Evolutionary conservation across 2,797 vertebrate species (phyloP).

Genomic region (Poeciliopsis presidionis): DNA sequence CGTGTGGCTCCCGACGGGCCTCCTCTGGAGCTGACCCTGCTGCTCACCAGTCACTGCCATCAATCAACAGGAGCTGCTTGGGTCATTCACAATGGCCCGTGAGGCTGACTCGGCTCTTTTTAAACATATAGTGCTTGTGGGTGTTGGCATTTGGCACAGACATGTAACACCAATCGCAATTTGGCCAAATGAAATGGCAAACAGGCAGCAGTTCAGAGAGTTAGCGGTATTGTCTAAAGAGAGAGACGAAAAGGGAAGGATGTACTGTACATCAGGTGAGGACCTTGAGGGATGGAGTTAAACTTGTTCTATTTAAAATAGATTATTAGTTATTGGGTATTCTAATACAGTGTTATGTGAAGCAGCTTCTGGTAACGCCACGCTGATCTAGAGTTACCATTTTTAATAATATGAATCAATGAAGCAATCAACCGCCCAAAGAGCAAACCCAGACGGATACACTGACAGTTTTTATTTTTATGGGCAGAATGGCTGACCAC

Average conservation of each 20-base stretch:
- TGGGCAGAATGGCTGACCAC: background rate
- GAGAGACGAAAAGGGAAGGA: background rate
- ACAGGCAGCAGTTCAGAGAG: background rate
- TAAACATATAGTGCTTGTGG: conserved; percentile 7
- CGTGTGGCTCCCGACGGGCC: conserved; percentile 39
- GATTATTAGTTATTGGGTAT: no score
- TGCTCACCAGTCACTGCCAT: conserved; percentile 29
- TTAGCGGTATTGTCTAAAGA: background rate
- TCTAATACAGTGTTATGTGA: no score
- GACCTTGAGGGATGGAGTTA: background rate
- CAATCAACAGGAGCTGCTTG: conserved; percentile 57
- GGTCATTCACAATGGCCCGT: conserved; percentile 29
- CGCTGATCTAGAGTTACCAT: no score
- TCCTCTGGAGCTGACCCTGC: conserved; percentile 40
- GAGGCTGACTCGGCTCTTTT: conserved; percentile 21
- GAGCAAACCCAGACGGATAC: background rate
- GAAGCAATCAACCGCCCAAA: background rate
- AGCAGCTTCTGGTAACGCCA: no score
- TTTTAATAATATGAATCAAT: no score
- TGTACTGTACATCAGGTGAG: background rate
- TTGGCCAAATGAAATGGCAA: background rate
- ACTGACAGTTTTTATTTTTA: background rate
- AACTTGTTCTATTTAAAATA: background rate
- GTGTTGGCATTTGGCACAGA: conserved; percentile 22
- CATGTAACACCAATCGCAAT: conserved; percentile 10